Evolutionary conservation across 2,888 invertebrate genomes (phyloP).

Genomic region (Drosophila mimica): DNA sequence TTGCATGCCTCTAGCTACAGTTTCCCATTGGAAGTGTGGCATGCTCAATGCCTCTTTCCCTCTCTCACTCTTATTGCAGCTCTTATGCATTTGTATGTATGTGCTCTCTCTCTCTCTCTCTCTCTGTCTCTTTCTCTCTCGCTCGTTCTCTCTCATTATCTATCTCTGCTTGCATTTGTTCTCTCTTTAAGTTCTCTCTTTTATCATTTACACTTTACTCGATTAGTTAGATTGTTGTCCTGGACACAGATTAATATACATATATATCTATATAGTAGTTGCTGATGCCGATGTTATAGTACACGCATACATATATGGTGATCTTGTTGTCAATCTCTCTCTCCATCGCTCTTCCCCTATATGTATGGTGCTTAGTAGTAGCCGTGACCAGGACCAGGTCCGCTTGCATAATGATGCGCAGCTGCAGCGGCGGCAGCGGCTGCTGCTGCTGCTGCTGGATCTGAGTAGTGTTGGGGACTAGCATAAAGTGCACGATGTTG

Average conservation of each 20-base stretch:
- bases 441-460: slow-evolving; percentile 29
- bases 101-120: not conserved
- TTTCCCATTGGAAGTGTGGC: not conserved
- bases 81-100: not conserved
- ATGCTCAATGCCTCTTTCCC: not conserved
- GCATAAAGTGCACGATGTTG: slow-evolving; percentile 51
- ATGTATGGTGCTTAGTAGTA: slow-evolving; percentile 49
- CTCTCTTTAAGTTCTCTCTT: not conserved
- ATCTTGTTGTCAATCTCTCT: slow-evolving; percentile 6
- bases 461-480: slow-evolving; percentile 42
- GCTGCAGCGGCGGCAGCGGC: slow-evolving; percentile 47
- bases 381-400: slow-evolving; percentile 49
- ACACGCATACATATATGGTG: not conserved
- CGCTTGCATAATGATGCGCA: slow-evolving; percentile 54
- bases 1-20: not conserved
- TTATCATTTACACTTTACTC: slow-evolving; percentile 27
- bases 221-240: slow-evolving; percentile 15
- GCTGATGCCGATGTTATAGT: not conserved
- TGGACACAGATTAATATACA: slow-evolving; percentile 28
- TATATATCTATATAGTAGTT: slow-evolving; percentile 5
- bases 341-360: not conserved
- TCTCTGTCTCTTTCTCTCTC: not conserved
- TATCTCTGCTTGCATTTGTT: slow-evolving; percentile 1
- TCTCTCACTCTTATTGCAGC: not conserved
- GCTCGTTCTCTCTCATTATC: not conserved